A percentile compares a stretch with the other conserved stretches of the same genome.
Conservation (phyloP, 2,888 invertebrate species). For the Quadroppia sp. region DNA sequence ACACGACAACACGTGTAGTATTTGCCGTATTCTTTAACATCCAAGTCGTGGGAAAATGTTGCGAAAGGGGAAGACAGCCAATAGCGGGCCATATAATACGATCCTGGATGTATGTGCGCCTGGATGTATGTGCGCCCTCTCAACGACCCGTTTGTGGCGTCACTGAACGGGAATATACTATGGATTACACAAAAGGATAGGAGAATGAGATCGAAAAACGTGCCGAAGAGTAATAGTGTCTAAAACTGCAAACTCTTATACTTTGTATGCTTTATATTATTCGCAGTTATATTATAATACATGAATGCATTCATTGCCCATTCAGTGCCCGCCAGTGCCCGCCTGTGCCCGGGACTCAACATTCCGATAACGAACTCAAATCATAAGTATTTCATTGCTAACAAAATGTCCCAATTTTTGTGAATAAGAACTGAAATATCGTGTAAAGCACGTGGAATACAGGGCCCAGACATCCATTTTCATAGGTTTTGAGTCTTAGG, state of each 20-base stretch:
- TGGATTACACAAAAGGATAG: neutral
- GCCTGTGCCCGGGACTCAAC: neutral
- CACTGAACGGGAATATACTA: neutral
- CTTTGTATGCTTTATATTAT: neutral
- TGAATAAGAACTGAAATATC: neutral
- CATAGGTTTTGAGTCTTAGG: neutral
- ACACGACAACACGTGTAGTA: neutral
- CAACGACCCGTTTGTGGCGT: neutral
- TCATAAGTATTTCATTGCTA: too few relatives aligned
- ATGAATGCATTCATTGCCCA: neutral
- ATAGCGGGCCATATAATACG: neutral
- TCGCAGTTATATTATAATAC: neutral
- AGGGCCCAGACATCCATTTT: neutral
- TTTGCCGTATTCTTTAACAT: neutral
- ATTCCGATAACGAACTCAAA: constrained; percentile 2
- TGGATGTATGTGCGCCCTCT: too few relatives aligned
- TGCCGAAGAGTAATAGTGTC: constrained; percentile 9
- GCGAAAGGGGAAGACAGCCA: neutral
- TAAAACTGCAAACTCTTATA: neutral
- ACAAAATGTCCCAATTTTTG: too few relatives aligned
- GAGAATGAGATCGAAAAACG: constrained; percentile 4
- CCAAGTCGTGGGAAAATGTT: neutral
- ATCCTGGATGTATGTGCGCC: too few relatives aligned
- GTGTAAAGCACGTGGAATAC: neutral
- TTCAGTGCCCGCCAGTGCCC: neutral